These are phyloP conservation scores for Acrocephalus kingi DNA, from an alignment of 2,113 vertebrate genomes.

Conservation along the genomic window DNA sequence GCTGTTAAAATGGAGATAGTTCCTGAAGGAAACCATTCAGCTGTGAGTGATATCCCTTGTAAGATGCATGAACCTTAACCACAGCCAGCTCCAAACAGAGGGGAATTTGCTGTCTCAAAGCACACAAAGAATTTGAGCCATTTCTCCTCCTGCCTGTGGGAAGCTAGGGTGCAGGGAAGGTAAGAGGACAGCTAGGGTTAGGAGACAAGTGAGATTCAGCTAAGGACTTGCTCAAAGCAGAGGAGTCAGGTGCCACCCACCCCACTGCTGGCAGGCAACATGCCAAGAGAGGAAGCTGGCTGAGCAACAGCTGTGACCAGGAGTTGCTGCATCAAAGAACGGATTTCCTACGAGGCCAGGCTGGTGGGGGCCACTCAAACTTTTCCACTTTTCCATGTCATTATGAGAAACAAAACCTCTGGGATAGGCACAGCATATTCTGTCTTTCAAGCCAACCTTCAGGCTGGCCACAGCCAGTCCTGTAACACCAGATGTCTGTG, in stretches of 20 bases:
- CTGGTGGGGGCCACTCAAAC: background rate
- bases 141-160: background rate
- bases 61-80: background rate
- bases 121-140: background rate
- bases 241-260: background rate
- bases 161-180: background rate
- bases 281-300: background rate
- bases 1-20: background rate
- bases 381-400: background rate
- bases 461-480: background rate
- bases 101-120: background rate
- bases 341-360: background rate
- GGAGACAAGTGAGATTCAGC: background rate
- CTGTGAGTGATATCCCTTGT: background rate
- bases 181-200: background rate
- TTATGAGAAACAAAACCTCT: background rate
- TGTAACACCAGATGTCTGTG: rapidly evolving
- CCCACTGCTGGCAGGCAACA: background rate
- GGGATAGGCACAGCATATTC: background rate
- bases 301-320: background rate
- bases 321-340: background rate
- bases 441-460: background rate
- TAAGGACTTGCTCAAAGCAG: background rate
- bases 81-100: background rate
- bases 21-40: background rate